Evolutionary conservation across 2,797 vertebrate genomes (phyloP).

Genomic region (Leptodactylus fallax): DNA sequence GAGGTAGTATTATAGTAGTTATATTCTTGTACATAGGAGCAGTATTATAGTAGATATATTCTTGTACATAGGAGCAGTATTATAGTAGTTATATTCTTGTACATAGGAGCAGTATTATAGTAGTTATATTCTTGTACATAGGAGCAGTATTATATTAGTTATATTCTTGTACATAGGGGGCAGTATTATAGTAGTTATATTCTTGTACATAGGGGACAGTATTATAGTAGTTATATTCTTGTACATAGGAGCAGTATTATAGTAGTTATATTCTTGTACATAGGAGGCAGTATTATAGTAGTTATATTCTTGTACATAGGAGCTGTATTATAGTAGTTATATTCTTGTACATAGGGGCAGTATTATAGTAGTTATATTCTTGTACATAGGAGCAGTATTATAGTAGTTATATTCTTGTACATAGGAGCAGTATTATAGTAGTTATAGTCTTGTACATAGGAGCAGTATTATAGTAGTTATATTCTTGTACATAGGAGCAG

Average conservation of each 20-base stretch:
- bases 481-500: conserved; percentile 13
- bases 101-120: background rate
- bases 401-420: too few species aligned
- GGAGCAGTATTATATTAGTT: background rate
- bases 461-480: conserved; percentile 12
- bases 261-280: conserved; percentile 8
- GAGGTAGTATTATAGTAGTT: conserved; percentile 8
- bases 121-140: conserved; percentile 1
- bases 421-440: too few species aligned
- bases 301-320: conserved; percentile 17
- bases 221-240: background rate
- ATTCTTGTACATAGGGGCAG: background rate
- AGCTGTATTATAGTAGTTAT: conserved; percentile 7
- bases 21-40: conserved; percentile 10
- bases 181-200: too few species aligned
- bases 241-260: background rate
- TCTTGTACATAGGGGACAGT: too few species aligned
- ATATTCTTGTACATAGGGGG: too few species aligned
- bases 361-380: too few species aligned
- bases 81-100: conserved; percentile 2
- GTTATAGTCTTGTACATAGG: too few species aligned
- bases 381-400: too few species aligned
- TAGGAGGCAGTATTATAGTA: conserved; percentile 11
- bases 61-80: conserved; percentile 2
- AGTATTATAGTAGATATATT: conserved; percentile 16